phyloP scores from a whole-genome alignment of 2,888 invertebrate species.

The Mimachlamys varia region DNA sequence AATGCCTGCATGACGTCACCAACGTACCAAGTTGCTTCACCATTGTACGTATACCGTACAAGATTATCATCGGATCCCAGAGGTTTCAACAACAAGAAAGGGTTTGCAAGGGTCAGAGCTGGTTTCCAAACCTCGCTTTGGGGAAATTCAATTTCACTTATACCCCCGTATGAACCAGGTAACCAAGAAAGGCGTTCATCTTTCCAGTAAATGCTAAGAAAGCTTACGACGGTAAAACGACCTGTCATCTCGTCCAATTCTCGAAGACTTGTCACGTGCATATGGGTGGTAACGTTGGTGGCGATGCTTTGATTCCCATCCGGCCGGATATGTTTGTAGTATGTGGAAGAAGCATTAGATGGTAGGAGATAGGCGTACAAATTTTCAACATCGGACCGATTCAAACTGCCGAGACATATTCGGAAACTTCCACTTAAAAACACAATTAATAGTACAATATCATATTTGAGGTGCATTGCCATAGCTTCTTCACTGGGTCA shows the following conservation, averaged over 20 bases:
- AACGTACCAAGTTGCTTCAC: not conserved
- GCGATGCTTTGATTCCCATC: conserved; percentile 40
- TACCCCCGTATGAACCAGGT: not conserved
- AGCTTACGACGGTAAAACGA: conserved; percentile 34
- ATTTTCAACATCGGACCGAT: not conserved
- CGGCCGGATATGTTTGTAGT: conserved; percentile 53
- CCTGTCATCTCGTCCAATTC: conserved; percentile 41
- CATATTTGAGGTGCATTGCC: not conserved
- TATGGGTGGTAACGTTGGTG: conserved; percentile 38
- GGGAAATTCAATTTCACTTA: not conserved
- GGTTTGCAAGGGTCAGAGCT: conserved; percentile 6
- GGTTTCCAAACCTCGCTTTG: conserved; percentile 38
- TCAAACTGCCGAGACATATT: not conserved
- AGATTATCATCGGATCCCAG: conserved; percentile 20
- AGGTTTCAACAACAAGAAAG: not conserved
- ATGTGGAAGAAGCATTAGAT: not conserved
- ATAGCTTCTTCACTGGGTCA: not conserved
- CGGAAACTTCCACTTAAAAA: not conserved
- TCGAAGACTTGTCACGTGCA: conserved; percentile 31
- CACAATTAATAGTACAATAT: not conserved
- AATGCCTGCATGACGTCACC: conserved; percentile 38
- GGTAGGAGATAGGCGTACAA: not conserved
- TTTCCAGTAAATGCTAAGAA: not conserved
- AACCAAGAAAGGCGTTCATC: conserved; percentile 38
- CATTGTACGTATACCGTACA: not conserved